Percentiles rank a stretch among this genome's conserved stretches.
Evolutionary conservation across 2,113 vertebrate genomes (phyloP).

Genomic region (Nettapus auritus): DNA sequence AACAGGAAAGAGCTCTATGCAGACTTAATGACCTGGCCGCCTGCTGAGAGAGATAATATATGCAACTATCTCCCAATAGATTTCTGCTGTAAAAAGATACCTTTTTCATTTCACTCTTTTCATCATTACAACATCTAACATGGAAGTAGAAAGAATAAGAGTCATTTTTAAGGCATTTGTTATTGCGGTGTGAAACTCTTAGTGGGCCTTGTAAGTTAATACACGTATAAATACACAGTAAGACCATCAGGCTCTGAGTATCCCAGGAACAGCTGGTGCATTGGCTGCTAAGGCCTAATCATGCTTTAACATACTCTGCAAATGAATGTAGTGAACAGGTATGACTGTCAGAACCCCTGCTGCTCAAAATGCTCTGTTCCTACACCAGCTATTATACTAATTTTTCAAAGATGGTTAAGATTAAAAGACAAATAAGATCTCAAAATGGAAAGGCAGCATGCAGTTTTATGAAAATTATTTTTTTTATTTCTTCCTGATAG

Average conservation of each 20-base stretch:
- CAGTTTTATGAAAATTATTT: constrained; percentile 9
- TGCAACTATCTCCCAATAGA: background rate
- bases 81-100: background rate
- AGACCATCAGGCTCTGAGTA: background rate
- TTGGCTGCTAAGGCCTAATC: background rate
- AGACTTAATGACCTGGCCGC: background rate
- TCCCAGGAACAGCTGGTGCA: background rate
- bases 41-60: background rate
- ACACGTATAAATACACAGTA: background rate
- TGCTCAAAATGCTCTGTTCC: background rate
- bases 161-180: background rate
- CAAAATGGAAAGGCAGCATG: background rate
- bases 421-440: constrained; percentile 9
- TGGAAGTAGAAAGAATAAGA: background rate
- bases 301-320: background rate
- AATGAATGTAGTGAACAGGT: background rate
- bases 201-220: background rate
- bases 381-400: background rate
- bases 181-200: background rate
- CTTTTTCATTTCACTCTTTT: background rate
- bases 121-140: background rate
- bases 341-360: background rate
- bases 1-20: background rate
- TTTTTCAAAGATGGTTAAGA: background rate
- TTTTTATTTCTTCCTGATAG: constrained; percentile 19